Percentiles rank a stretch among this genome's conserved stretches.
These are phyloP conservation scores for Cheilosia urbana DNA, from an alignment of 2,888 invertebrate genomes.

Conservation along the genomic window DNA sequence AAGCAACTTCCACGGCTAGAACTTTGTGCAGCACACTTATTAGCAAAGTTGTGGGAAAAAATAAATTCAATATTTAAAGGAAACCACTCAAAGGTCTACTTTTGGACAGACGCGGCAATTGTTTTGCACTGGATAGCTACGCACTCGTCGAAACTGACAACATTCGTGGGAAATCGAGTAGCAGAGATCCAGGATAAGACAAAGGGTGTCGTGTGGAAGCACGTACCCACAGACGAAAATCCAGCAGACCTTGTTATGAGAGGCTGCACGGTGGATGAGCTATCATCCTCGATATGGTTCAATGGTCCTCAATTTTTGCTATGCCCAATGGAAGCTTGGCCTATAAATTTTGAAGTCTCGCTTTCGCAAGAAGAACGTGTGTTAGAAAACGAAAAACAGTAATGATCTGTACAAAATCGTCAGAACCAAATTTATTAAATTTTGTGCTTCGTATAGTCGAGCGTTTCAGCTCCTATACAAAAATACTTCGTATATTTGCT, in stretches of 20 bases:
- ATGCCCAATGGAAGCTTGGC: background rate
- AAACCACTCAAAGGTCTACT: background rate
- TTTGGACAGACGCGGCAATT: constrained; percentile 1
- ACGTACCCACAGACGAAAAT: constrained; percentile 35
- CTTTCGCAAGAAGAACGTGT: background rate
- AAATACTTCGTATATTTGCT: background rate
- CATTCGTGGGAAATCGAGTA: constrained; percentile 46
- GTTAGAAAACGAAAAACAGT: background rate
- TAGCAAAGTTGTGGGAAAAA: background rate
- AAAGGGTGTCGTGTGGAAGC: constrained; percentile 30
- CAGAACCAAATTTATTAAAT: background rate
- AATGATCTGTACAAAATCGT: background rate
- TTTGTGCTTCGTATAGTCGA: background rate
- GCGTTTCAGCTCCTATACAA: background rate
- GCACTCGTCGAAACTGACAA: background rate
- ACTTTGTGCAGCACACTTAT: constrained; percentile 32
- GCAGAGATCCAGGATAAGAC: constrained; percentile 55
- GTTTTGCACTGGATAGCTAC: constrained; percentile 11
- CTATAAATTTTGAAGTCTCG: background rate
- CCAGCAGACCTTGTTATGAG: constrained; percentile 10
- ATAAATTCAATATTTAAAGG: background rate
- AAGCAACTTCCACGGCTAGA: constrained; percentile 62
- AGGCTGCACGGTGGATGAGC: background rate
- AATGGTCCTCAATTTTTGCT: background rate
- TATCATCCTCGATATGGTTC: background rate